Conservation (phyloP, 2,113 vertebrate genomes). For the Pelecanus crispus region DNA sequence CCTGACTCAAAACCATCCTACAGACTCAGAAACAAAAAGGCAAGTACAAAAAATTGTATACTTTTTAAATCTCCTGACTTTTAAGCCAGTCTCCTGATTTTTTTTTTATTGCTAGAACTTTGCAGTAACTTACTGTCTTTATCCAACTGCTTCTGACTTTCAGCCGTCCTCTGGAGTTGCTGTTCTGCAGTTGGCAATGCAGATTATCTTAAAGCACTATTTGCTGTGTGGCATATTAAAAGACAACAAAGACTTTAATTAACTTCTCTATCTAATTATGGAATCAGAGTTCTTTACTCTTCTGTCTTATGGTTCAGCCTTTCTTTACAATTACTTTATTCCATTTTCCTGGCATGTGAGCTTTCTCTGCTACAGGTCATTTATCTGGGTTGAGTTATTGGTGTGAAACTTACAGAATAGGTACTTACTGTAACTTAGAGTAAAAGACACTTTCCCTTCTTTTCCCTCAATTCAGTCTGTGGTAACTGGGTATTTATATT, state of each 20-base stretch:
- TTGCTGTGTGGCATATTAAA: background rate
- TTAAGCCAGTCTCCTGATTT: background rate
- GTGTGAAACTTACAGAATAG: background rate
- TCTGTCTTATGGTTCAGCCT: background rate
- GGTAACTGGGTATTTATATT: background rate
- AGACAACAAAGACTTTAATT: background rate
- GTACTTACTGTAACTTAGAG: background rate
- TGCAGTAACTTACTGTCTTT: background rate
- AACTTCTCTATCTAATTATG: background rate
- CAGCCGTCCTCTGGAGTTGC: background rate
- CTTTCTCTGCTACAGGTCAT: background rate
- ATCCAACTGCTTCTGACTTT: background rate
- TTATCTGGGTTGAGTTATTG: background rate
- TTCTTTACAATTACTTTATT: background rate
- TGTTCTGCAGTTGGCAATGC: background rate
- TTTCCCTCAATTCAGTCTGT: background rate
- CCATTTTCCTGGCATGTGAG: accelerated
- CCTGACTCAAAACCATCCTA: background rate
- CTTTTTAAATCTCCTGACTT: background rate
- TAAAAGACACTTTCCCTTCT: background rate
- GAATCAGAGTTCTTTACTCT: background rate
- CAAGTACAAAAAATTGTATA: background rate
- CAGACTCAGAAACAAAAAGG: background rate
- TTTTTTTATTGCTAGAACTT: background rate
- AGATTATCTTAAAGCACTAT: background rate